Evolutionary conservation across 1,140 invertebrate genomes (phyloP).

Genomic region (Atopsyche davidsoni): DNA sequence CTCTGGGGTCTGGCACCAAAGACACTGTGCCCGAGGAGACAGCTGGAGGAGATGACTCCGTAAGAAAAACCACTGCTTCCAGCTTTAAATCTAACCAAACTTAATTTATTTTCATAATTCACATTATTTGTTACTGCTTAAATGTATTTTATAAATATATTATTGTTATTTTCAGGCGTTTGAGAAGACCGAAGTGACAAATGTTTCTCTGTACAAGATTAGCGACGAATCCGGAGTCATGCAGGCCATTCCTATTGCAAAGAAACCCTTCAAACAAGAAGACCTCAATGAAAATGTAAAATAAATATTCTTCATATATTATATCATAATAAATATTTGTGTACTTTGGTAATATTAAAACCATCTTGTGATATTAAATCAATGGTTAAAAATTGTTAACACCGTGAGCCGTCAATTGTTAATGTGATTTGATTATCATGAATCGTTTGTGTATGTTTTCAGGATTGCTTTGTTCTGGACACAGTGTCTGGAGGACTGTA

Average conservation of each 20-base stretch:
- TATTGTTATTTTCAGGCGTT: slow-evolving; percentile 39
- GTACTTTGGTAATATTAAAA: too few species aligned
- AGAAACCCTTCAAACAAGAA: slow-evolving; percentile 64
- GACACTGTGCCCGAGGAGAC: slow-evolving; percentile 61
- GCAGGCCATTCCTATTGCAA: slow-evolving; percentile 56
- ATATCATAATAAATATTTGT: too few species aligned
- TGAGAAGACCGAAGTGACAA: slow-evolving; percentile 50
- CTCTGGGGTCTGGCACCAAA: slow-evolving; percentile 63
- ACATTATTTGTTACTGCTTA: slow-evolving; percentile 27
- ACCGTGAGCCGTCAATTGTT: neutral
- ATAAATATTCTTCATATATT: slow-evolving; percentile 21
- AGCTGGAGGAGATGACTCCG: slow-evolving; percentile 61
- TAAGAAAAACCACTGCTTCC: slow-evolving; percentile 21
- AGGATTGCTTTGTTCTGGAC: slow-evolving; percentile 83
- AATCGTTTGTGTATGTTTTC: slow-evolving; percentile 28
- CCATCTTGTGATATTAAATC: too few species aligned
- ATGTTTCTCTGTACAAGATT: slow-evolving; percentile 59
- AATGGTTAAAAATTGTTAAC: neutral
- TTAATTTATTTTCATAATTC: slow-evolving; percentile 40
- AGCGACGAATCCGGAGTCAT: slow-evolving; percentile 63
- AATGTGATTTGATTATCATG: neutral
- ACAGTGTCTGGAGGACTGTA: slow-evolving; percentile 74
- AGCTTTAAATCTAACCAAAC: slow-evolving; percentile 36
- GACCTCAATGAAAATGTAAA: slow-evolving; percentile 66
- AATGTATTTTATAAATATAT: neutral